These are phyloP conservation scores for Peromyscus aztecus DNA, from an alignment of 2,797 vertebrate genomes.

Conservation along the genomic window DNA sequence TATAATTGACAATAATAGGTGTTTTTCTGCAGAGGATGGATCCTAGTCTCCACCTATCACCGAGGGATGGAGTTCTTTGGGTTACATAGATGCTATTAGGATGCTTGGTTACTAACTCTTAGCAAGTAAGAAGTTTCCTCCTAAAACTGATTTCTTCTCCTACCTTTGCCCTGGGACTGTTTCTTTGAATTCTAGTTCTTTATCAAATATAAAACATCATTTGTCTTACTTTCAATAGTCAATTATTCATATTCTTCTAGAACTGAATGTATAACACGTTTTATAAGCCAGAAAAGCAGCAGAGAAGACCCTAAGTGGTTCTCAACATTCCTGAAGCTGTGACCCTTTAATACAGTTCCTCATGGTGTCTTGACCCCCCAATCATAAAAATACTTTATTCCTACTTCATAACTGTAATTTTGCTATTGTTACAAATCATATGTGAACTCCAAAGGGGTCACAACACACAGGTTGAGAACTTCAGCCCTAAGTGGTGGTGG, in stretches of 20 bases:
- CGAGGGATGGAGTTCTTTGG: background rate
- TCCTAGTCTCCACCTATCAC: background rate
- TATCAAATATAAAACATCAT: background rate
- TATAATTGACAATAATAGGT: background rate
- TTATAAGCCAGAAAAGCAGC: background rate
- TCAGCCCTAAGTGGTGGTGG: too few species aligned
- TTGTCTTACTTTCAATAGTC: background rate
- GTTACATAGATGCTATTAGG: background rate
- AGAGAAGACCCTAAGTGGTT: background rate
- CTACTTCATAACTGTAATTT: background rate
- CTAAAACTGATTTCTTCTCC: background rate
- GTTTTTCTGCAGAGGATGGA: too few species aligned
- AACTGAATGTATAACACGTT: background rate
- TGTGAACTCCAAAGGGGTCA: background rate
- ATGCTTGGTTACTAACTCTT: background rate
- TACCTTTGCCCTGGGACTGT: background rate
- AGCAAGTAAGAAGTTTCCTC: background rate
- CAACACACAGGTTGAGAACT: background rate
- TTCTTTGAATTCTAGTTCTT: background rate
- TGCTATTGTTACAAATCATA: background rate
- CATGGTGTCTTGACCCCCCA: too few species aligned
- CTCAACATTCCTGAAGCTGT: background rate
- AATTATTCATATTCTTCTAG: background rate
- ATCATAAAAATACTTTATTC: background rate
- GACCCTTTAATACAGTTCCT: background rate